Evolutionary conservation across 2,797 vertebrate genomes (phyloP).

Genomic region (Smutsia temminckii): DNA sequence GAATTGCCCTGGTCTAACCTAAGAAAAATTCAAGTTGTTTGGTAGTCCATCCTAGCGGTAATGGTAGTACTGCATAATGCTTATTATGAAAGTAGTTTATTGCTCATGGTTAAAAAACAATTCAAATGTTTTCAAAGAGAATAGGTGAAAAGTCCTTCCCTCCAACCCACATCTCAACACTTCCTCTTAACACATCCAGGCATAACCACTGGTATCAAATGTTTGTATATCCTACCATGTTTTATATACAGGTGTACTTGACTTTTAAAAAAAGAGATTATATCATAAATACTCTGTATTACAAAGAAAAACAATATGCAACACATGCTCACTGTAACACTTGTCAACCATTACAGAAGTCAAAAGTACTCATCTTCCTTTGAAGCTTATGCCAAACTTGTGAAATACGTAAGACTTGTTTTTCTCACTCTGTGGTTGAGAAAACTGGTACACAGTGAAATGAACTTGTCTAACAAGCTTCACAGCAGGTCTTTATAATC

Average conservation of each 20-base stretch:
- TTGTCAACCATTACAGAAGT: not conserved
- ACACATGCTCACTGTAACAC: not conserved
- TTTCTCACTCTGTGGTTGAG: not conserved
- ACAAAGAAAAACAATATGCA: not conserved
- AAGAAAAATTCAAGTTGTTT: not conserved
- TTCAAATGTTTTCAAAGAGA: not conserved
- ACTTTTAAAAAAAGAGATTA: not conserved
- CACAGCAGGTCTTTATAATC: not conserved
- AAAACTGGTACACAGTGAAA: not conserved
- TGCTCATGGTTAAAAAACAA: not conserved
- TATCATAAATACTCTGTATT: not conserved
- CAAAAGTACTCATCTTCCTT: not conserved
- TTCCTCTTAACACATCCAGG: not conserved
- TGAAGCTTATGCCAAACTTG: not conserved
- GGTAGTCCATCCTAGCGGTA: not conserved
- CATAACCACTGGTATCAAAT: not conserved
- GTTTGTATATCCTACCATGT: not conserved
- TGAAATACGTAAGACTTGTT: not conserved
- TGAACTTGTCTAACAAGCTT: not conserved
- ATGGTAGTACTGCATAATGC: not conserved
- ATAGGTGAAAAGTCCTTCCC: not conserved
- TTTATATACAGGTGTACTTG: not conserved
- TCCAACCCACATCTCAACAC: not conserved
- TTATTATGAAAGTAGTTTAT: not conserved
- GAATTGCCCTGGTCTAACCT: not conserved